Conservation (phyloP, 2,113 vertebrate species). For the Ailurus styani region DNA sequence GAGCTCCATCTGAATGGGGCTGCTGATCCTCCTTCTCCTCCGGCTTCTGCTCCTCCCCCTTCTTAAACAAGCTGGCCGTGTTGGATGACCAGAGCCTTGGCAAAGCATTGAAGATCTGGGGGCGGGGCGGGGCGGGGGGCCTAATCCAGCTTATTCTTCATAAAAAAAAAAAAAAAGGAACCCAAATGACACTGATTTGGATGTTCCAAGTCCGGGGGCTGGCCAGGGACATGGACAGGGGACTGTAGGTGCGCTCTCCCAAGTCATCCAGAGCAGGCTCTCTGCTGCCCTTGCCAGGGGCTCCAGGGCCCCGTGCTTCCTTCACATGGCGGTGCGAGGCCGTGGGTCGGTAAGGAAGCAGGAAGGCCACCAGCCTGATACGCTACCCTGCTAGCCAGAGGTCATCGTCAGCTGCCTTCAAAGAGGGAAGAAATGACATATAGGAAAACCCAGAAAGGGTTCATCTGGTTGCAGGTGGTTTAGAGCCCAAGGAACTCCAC, state of each 20-base stretch:
- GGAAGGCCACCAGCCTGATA: constrained; percentile 75
- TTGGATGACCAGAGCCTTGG: neutral
- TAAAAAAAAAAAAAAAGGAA: neutral
- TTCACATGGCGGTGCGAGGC: constrained; percentile 60
- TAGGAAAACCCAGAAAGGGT: constrained; percentile 64
- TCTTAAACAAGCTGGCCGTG: neutral
- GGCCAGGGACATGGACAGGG: neutral
- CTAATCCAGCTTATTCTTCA: constrained; percentile 24
- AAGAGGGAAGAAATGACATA: constrained; percentile 76
- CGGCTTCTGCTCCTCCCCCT: too few relatives aligned
- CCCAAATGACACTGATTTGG: constrained; percentile 36
- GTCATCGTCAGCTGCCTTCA: constrained; percentile 78
- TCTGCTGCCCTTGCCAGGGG: constrained; percentile 57
- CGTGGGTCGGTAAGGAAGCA: constrained; percentile 61
- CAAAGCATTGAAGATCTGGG: neutral
- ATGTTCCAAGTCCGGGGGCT: neutral
- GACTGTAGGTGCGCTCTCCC: constrained; percentile 30
- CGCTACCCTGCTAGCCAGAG: constrained; percentile 76
- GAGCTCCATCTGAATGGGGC: neutral
- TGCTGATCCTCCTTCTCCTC: too few relatives aligned
- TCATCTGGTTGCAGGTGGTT: constrained; percentile 62
- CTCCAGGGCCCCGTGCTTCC: constrained; percentile 39
- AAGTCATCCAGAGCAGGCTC: constrained; percentile 20
- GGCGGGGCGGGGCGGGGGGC: neutral
- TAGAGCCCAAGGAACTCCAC: constrained; percentile 57